Percentiles rank a stretch among this genome's conserved stretches.
Conservation (phyloP, 2,113 vertebrate genomes). For the Calidris pugnax region DNA sequence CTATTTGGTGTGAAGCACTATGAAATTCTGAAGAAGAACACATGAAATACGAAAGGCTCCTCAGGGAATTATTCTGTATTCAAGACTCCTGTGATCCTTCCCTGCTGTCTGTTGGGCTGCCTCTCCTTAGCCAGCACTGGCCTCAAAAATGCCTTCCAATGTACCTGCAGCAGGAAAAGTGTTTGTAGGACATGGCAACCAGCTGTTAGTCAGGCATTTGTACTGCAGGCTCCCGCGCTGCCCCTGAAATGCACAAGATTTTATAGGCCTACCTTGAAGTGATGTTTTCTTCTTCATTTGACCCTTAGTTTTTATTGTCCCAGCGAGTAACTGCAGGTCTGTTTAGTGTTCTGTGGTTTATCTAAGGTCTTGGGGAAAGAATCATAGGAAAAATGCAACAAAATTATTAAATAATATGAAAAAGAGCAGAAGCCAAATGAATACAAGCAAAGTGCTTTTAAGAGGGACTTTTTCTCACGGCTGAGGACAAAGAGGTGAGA, state of each 20-base stretch:
- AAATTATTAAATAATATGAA: background rate
- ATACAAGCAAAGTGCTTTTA: background rate
- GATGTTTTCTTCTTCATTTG: slow-evolving; percentile 34
- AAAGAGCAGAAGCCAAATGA: background rate
- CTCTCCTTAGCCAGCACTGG: background rate
- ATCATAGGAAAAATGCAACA: background rate
- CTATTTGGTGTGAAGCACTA: background rate
- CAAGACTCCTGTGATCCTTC: background rate
- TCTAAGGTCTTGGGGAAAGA: background rate
- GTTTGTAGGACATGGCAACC: slow-evolving; percentile 22
- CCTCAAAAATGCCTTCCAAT: background rate
- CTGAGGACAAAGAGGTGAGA: slow-evolving; percentile 28
- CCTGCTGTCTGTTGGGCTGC: background rate
- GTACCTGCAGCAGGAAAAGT: background rate
- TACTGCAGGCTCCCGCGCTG: rapidly evolving
- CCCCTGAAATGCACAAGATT: slow-evolving; percentile 1
- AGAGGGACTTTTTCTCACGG: background rate
- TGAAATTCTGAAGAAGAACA: background rate
- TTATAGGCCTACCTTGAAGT: slow-evolving; percentile 29
- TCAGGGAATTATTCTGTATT: background rate
- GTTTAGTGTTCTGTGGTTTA: slow-evolving; percentile 1
- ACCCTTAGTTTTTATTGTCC: slow-evolving; percentile 36
- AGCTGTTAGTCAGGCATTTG: slow-evolving; percentile 15
- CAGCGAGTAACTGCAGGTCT: background rate
- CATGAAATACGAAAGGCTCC: background rate